phyloP scores from a whole-genome alignment of 2,113 vertebrate genomes.

The Microtus montanus region DNA sequence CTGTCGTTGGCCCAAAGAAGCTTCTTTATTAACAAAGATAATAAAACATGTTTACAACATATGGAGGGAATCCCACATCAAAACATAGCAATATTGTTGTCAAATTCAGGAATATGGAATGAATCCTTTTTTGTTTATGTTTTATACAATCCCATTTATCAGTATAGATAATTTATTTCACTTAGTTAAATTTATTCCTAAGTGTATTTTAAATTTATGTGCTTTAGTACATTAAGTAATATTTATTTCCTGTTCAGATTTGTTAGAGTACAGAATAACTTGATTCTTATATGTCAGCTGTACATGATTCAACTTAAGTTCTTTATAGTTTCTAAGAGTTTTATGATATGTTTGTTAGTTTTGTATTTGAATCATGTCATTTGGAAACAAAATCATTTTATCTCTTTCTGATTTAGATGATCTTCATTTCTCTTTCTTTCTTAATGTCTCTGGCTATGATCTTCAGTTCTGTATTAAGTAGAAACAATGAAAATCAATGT shows the following conservation, averaged over 20 bases:
- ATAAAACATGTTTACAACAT: no score
- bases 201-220: not conserved
- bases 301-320: not conserved
- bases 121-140: not conserved
- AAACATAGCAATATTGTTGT: not conserved
- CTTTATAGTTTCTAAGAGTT: not conserved
- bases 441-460: no score
- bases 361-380: not conserved
- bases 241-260: not conserved
- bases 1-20: no score
- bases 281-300: not conserved
- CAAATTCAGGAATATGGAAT: not conserved
- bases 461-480: not conserved
- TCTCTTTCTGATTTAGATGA: not conserved
- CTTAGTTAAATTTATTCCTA: not conserved
- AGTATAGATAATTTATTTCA: not conserved
- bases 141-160: not conserved
- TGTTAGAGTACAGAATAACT: not conserved
- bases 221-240: no score
- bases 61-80: no score
- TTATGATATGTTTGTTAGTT: not conserved
- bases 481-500: not conserved
- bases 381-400: not conserved
- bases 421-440: not conserved
- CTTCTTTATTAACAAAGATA: no score